A percentile compares a stretch with the other conserved stretches of the same genome.
Evolutionary conservation across 1,140 invertebrate species (phyloP).

Genomic region (Hormaphis cornu): DNA sequence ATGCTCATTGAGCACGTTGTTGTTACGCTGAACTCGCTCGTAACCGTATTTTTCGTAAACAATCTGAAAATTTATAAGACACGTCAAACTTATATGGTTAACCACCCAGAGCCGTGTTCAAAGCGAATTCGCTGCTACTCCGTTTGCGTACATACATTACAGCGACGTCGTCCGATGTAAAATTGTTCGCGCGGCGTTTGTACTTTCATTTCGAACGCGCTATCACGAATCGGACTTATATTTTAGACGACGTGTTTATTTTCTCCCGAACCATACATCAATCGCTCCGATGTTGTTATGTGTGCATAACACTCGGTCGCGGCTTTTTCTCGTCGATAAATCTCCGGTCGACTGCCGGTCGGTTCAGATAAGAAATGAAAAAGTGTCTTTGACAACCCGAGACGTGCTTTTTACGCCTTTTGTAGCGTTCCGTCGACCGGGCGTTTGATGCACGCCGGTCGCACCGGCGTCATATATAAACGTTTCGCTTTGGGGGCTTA

Average conservation of each 20-base stretch:
- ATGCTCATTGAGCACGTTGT: too few relatives aligned
- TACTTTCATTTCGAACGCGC: too few relatives aligned
- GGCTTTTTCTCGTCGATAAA: constrained; percentile 2
- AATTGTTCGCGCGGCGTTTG: too few relatives aligned
- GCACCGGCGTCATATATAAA: background rate
- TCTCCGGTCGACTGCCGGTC: background rate
- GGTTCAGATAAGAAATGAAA: constrained; percentile 30
- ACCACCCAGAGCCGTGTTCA: too few relatives aligned
- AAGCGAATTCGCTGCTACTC: too few relatives aligned
- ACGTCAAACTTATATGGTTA: too few relatives aligned
- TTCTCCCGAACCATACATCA: background rate
- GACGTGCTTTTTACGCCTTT: constrained; percentile 21
- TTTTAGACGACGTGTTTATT: background rate
- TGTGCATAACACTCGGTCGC: background rate
- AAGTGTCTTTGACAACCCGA: constrained; percentile 18
- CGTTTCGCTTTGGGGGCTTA: constrained; percentile 19
- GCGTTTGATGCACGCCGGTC: background rate
- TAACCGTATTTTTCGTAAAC: too few relatives aligned
- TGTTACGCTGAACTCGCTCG: too few relatives aligned
- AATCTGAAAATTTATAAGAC: too few relatives aligned
- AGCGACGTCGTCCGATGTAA: too few relatives aligned
- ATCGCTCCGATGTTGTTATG: too few relatives aligned
- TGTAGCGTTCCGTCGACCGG: background rate
- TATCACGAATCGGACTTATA: background rate
- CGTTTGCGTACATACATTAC: too few relatives aligned